Base-by-base conservation (phyloP, 1,140 invertebrate species). In the Saccostrea echinata region DNA sequence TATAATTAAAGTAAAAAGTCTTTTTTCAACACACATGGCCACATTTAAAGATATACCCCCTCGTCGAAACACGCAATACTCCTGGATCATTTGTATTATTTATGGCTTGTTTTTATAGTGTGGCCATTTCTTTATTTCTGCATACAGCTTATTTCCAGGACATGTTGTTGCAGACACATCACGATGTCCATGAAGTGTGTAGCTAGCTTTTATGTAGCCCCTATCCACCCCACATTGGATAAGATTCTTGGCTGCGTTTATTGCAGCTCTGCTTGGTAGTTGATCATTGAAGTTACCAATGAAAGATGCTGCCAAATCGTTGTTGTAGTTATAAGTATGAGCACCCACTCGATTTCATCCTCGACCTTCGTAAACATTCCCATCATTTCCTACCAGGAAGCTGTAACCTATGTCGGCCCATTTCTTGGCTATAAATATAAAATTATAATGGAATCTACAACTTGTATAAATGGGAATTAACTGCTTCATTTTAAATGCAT, bases 251-350 rank as follows among this genome's bases (percentile, higher is more conserved):
- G 91, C 88, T 0, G 90, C 87, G 81, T 90, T 88, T 21, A 92
- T 30, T 3, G 91, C 89, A 11, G 90, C 91, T 9, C 51, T n/a
- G 61, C 91, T 93, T 57, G 92, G 92, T 61, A 33, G 27, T 13
- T 71, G 27, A 43, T 43, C 4, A 43, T 43, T 91, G 87, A 91
- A 93, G 87, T 88, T 89, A 12, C 97, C 97, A 85, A 97, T 97
- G 6, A 97, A 94, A 43, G 90, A 91, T 80, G 85, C 81, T 0
- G 84, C 84, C 21, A 89, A 89, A 24, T 53, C 53, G 24, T 96
- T 95, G 35, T 91, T 92, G 92, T 96, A 97, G 64, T 95, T 95
- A 24, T 95, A 93, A 4, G 96, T 89, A 27, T 92, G 91, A 27
- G 91, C 90, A 16, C 91, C 91, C 0, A 89, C 84, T 30, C 86